phyloP scores from a whole-genome alignment of 2,797 vertebrate genomes.

The Galagoides demidoff region DNA sequence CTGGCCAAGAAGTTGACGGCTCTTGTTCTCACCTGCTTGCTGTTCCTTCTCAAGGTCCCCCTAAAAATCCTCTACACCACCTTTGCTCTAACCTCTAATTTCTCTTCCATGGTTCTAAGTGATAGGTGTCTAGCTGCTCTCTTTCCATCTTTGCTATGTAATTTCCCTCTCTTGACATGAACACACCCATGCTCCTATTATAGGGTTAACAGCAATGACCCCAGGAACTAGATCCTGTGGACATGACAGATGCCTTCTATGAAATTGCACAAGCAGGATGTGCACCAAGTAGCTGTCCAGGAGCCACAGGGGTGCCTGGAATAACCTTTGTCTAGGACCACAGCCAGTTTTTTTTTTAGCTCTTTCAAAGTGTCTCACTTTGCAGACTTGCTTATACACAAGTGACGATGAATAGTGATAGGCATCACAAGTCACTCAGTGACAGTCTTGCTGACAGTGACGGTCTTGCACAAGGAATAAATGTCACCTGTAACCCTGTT shows the following conservation, averaged over 20 bases:
- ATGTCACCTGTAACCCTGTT: neutral
- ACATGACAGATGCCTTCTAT: neutral
- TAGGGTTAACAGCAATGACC: conserved; percentile 74
- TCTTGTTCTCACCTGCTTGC: neutral
- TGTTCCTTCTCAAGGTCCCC: neutral
- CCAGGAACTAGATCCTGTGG: neutral
- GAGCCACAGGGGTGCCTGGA: neutral
- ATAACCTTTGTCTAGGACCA: conserved; percentile 29
- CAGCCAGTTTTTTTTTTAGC: conserved; percentile 29
- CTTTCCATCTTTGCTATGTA: conserved; percentile 41
- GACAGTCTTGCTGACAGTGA: neutral
- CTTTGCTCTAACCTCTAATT: conserved; percentile 55
- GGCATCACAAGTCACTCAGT: neutral
- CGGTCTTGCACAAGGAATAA: neutral
- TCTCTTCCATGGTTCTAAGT: conserved; percentile 22
- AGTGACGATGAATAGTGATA: conserved; percentile 20
- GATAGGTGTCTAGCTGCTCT: conserved; percentile 63
- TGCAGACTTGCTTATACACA: neutral
- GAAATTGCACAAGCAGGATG: neutral
- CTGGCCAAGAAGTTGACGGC: neutral
- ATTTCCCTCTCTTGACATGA: conserved; percentile 59
- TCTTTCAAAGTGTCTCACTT: conserved; percentile 7
- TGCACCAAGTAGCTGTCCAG: neutral
- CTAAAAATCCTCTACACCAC: neutral
- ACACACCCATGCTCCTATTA: conserved; percentile 35